Evolutionary conservation across 2,797 vertebrate genomes (phyloP).

Genomic region (Orestias chungarensis): DNA sequence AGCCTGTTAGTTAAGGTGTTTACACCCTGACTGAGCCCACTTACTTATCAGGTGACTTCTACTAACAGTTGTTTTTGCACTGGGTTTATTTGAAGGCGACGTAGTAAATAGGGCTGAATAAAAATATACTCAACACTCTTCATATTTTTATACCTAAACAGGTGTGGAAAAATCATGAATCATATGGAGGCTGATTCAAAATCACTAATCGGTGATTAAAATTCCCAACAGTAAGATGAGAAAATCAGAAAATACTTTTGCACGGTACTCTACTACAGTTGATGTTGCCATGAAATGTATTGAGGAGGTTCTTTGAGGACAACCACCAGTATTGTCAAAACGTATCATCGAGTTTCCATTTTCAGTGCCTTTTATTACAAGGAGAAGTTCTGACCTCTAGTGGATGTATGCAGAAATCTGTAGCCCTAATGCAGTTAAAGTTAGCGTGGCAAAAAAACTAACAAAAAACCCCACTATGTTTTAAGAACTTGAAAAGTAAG

Average conservation of each 20-base stretch:
- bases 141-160: neutral
- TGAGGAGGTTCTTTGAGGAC: neutral
- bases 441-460: neutral
- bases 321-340: neutral
- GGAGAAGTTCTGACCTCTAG: slow-evolving; percentile 5
- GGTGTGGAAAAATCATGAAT: neutral
- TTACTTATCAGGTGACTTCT: no score
- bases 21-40: no score
- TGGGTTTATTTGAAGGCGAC: neutral
- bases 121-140: neutral
- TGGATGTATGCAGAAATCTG: neutral
- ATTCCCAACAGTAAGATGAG: neutral
- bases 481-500: neutral
- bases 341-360: neutral
- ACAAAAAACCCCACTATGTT: neutral
- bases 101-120: neutral
- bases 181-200: no score
- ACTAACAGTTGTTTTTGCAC: no score
- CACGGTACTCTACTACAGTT: neutral
- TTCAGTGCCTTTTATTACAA: neutral
- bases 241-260: neutral
- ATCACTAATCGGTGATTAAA: no score
- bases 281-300: neutral
- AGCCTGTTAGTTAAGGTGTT: no score
- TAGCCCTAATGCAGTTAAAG: neutral